Evolutionary conservation across 37 sponge, comb jelly and placozoan species (phyloP), one percentile per base, ranked within the genome.

Genomic region (Chondrosia reniformis): DNA sequence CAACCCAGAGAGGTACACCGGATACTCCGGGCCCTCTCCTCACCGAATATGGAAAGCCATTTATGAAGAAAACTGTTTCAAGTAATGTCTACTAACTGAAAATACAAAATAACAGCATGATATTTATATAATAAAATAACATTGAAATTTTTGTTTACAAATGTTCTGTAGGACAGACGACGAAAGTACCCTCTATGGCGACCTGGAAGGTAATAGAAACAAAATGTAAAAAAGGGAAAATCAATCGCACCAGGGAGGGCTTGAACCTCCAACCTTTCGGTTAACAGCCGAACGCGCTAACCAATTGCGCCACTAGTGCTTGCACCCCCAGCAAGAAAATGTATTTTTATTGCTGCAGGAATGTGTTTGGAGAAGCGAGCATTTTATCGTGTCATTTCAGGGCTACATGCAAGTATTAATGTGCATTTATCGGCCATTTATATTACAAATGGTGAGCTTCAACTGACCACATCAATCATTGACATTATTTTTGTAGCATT

Each of bases 1-100:
- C 25, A 98, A 98, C 58, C 99, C 96, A 2, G 99, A 98, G 74
- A 69, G 96, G 8, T 98, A 82, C 80, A 98, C 99, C 44, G 99
- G 96, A 27, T 98, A 95, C 66, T 31, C 81, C 19, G 99, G 99
- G 6, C 74, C 49, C 58, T 85, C 89, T 25, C 57, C 99, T 57
- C 73, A 85, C 45, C 75, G 96, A 27, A 81, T 98, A 13, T 98
- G 99, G 99, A 85, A 78, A 28, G 87, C 94, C 25, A 91, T 98
- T 62, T 95, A 98, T 61, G 74, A 90, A 13, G 99, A 98, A 45
- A 98, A 98, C 85, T 98, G 99, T 69, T 98, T 98, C 84, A 85
- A 81, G 97, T 93, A 31, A n/a, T n/a, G n/a, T n/a, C n/a, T n/a
- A n/a, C n/a, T n/a, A n/a, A n/a, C n/a, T n/a, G n/a, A n/a, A n/a